Evolutionary conservation across 2,113 vertebrate genomes (phyloP).

Genomic region (Malurus cyaneus): DNA sequence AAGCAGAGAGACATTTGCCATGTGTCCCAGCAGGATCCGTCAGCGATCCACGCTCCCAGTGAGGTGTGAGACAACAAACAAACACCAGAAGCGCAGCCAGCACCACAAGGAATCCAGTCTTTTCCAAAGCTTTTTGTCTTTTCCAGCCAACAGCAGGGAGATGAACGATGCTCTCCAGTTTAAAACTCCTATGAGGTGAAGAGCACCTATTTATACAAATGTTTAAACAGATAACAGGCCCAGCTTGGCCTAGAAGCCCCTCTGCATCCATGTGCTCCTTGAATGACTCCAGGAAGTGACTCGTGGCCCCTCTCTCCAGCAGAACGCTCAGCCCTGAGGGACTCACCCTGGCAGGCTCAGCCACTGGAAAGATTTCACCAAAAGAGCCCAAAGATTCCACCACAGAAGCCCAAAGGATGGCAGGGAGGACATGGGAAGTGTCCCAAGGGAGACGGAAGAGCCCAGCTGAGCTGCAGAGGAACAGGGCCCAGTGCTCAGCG

Average conservation of each 20-base stretch:
- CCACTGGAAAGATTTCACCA: not conserved
- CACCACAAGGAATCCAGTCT: not conserved
- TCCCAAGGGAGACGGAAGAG: not conserved
- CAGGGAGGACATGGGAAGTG: rapidly evolving
- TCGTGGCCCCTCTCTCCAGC: not conserved
- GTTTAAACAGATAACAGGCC: not conserved
- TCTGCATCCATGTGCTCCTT: not conserved
- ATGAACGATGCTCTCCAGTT: not conserved
- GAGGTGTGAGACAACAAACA: not conserved
- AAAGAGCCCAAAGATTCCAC: not conserved
- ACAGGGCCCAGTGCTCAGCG: not conserved
- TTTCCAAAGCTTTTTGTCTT: not conserved
- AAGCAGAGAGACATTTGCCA: not conserved
- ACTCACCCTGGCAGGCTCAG: not conserved
- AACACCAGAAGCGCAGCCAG: not conserved
- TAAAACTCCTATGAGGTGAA: not conserved
- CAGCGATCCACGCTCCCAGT: rapidly evolving
- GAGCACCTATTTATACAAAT: not conserved
- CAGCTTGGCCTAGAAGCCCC: not conserved
- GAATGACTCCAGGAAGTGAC: not conserved
- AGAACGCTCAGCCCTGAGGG: not conserved
- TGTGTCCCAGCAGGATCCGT: rapidly evolving
- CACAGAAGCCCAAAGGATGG: not conserved
- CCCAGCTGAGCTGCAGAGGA: not conserved
- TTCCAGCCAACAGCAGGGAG: not conserved